A percentile compares a stretch with the other conserved stretches of the same genome.
phyloP scores from a whole-genome alignment of 2,888 invertebrate genomes.

The Dione vanillae region DNA sequence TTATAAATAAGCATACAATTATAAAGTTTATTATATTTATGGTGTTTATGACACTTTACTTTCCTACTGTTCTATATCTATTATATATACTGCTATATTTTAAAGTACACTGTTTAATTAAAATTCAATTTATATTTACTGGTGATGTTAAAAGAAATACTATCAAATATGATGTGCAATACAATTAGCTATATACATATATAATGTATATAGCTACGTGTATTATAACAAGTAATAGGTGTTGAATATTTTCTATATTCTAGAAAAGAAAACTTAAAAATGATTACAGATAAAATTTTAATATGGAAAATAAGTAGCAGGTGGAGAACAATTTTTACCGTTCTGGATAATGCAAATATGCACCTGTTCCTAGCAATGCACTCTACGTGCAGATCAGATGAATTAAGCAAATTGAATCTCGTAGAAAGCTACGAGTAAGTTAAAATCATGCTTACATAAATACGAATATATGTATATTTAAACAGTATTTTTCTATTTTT shows the following conservation, averaged over 20 bases:
- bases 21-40: no score
- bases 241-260: neutral
- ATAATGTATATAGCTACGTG: no score
- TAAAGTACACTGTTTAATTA: no score
- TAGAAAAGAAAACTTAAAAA: constrained; percentile 3
- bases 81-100: no score
- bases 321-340: constrained; percentile 42
- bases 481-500: neutral
- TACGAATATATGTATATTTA: neutral
- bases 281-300: constrained; percentile 44
- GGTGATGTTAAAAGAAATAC: no score
- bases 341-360: constrained; percentile 48
- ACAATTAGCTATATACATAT: no score
- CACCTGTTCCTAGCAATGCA: constrained; percentile 49
- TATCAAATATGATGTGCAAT: no score
- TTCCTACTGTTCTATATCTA: no score
- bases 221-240: no score
- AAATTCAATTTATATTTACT: no score
- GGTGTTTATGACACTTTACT: no score
- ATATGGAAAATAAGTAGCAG: constrained; percentile 44
- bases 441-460: constrained; percentile 10
- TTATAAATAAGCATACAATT: no score
- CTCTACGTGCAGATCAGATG: constrained; percentile 47
- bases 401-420: constrained; percentile 42
- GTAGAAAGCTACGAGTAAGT: neutral